A percentile compares a stretch with the other conserved stretches of the same genome.
Evolutionary conservation across 2,797 vertebrate genomes (phyloP).

Genomic region (Leucoraja ocellata): DNA sequence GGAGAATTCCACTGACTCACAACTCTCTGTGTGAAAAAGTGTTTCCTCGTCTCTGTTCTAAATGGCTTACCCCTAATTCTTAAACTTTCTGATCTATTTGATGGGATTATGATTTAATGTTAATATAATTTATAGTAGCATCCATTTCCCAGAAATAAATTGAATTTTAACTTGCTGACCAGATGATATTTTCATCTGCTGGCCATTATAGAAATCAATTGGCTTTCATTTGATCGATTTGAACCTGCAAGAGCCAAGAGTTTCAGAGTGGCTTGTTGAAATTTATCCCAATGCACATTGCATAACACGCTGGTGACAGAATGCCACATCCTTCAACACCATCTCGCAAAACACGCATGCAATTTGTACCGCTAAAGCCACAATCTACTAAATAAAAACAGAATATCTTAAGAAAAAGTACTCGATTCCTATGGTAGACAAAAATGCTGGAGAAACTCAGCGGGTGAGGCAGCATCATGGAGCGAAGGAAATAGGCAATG

Average conservation of each 20-base stretch:
- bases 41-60: too few species aligned
- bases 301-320: neutral
- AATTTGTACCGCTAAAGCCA: neutral
- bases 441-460: neutral
- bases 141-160: neutral
- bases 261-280: neutral
- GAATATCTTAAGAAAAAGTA: neutral
- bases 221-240: neutral
- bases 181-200: neutral
- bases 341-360: neutral
- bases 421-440: too few species aligned
- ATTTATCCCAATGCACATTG: neutral
- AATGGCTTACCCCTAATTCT: too few species aligned
- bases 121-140: neutral
- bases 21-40: too few species aligned
- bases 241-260: neutral
- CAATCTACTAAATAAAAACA: neutral
- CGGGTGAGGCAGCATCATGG: too few species aligned
- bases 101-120: neutral
- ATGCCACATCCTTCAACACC: neutral
- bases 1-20: too few species aligned
- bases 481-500: too few species aligned
- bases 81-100: neutral
- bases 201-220: neutral
- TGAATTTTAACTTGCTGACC: neutral